Percentiles rank a stretch among this genome's conserved stretches.
These are phyloP conservation scores for Callitettix versicolor DNA, from an alignment of 1,140 invertebrate genomes.

Conservation along the genomic window DNA sequence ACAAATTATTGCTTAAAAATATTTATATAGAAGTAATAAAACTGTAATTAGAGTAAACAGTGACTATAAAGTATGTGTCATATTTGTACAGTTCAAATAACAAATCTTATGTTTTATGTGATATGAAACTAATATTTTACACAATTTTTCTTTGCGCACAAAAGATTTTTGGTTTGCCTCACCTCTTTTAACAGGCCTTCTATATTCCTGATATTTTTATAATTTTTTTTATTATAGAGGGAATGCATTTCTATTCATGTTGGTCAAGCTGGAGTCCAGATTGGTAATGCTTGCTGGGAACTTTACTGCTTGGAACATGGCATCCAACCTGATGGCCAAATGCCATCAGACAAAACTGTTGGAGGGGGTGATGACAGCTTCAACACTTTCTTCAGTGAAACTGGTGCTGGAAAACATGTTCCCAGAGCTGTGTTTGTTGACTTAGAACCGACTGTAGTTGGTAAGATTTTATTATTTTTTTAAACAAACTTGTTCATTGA, in stretches of 20 bases:
- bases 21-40: too few relatives aligned
- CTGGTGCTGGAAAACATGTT: constrained; percentile 47
- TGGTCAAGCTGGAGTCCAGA: constrained; percentile 78
- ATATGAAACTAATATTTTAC: too few relatives aligned
- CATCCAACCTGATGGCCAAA: constrained; percentile 77
- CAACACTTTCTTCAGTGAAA: constrained; percentile 41
- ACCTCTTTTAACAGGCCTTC: background rate
- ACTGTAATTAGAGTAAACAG: too few relatives aligned
- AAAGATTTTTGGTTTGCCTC: background rate
- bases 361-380: constrained; percentile 63
- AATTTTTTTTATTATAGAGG: constrained; percentile 23
- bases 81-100: too few relatives aligned
- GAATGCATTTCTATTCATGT: constrained; percentile 75
- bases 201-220: background rate
- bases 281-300: constrained; percentile 70
- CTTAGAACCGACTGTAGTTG: constrained; percentile 55
- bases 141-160: too few relatives aligned
- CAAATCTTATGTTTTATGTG: too few relatives aligned
- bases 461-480: constrained; percentile 37
- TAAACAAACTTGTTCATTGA: too few relatives aligned
- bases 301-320: constrained; percentile 78
- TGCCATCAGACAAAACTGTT: constrained; percentile 61
- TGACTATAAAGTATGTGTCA: too few relatives aligned
- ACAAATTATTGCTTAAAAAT: too few relatives aligned
- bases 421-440: constrained; percentile 54